phyloP scores from a whole-genome alignment of 2,797 vertebrate species.

The Sphenodon punctatus region DNA sequence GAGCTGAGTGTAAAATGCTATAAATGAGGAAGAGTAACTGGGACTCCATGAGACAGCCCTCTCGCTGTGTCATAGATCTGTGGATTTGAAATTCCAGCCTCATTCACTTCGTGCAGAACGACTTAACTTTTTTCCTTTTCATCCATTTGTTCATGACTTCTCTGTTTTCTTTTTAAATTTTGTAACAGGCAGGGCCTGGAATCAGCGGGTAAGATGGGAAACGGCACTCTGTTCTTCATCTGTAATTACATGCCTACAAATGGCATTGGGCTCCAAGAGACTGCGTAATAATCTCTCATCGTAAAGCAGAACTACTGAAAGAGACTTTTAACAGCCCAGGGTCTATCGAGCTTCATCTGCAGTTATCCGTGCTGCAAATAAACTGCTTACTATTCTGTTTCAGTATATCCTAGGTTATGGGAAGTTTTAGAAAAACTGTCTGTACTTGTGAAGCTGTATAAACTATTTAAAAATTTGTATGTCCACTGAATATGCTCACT shows the following conservation, averaged over 20 bases:
- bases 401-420: neutral
- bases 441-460: fast-evolving
- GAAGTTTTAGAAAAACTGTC: neutral
- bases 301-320: neutral
- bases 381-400: neutral
- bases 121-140: neutral
- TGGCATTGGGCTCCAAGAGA: neutral
- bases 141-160: constrained; percentile 23
- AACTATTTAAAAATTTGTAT: neutral
- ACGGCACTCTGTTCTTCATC: neutral
- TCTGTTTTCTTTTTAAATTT: neutral
- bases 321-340: neutral
- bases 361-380: neutral
- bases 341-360: neutral
- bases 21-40: neutral
- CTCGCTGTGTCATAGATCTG: neutral
- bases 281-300: neutral
- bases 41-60: constrained; percentile 4
- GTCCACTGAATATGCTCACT: neutral
- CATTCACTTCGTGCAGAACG: neutral
- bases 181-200: constrained; percentile 6
- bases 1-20: constrained; percentile 30
- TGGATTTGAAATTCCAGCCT: constrained; percentile 7
- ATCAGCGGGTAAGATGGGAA: neutral
- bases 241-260: neutral